Conservation (phyloP, 1,140 invertebrate species). For the Saccostrea echinata region DNA sequence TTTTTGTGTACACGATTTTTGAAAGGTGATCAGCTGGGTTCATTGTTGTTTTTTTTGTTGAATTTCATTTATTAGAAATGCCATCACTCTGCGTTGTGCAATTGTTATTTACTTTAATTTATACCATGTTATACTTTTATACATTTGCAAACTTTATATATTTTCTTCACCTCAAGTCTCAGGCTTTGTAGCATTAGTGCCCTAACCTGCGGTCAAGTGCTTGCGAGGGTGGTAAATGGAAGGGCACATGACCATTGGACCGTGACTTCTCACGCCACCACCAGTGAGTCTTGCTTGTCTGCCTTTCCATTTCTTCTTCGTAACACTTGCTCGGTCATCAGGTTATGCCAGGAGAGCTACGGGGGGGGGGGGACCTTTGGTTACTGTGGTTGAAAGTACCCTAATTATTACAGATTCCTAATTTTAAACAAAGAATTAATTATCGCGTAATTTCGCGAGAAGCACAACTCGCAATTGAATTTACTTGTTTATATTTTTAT, state of each 20-base stretch:
- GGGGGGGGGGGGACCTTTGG: background rate
- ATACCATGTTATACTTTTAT: constrained; percentile 29
- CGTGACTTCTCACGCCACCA: constrained; percentile 10
- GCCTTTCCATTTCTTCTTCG: background rate
- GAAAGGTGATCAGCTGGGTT: constrained; percentile 35
- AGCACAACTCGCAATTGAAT: no score
- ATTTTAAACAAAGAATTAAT: background rate
- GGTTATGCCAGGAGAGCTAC: constrained; percentile 3
- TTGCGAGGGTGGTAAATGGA: background rate
- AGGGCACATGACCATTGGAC: constrained; percentile 6
- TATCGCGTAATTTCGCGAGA: background rate
- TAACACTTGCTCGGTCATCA: background rate
- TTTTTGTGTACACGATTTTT: constrained; percentile 31
- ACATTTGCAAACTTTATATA: constrained; percentile 10
- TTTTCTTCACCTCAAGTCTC: constrained; percentile 24
- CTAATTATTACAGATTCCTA: background rate
- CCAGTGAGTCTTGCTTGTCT: constrained; percentile 23
- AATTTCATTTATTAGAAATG: constrained; percentile 11
- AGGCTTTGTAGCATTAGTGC: constrained; percentile 9
- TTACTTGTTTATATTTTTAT: no score
- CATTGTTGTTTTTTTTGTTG: constrained; percentile 12
- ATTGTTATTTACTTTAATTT: constrained; percentile 21
- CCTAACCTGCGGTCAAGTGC: background rate
- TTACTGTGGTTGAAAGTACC: constrained; percentile 5
- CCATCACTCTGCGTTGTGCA: constrained; percentile 25